Base-by-base conservation (phyloP, 2,113 vertebrate species). In the Tor tambroides region DNA sequence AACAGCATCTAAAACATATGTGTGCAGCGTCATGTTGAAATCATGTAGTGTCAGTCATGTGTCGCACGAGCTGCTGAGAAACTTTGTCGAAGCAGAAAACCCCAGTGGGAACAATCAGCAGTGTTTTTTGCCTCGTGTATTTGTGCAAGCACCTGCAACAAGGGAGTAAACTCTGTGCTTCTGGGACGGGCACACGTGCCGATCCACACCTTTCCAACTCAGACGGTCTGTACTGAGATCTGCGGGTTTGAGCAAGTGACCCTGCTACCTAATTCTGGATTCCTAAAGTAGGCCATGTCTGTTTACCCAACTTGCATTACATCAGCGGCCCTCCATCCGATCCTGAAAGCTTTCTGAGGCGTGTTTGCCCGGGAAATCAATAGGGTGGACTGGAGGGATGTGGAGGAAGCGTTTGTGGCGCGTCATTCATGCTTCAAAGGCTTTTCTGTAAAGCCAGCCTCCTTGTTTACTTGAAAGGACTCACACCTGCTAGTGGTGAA, bases 91-190 rank as follows among this genome's bases (percentile, higher is more conserved):
- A 38, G 41, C 63, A 35, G 38, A 65, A 26, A 43, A 26, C 35
- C 77, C 86, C 85, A 86, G 28, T 77, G 88, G 84, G 86, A 35
- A 85, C 81, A 89, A 83, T 87, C 83, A 89, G 59, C 59, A 59
- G 67, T 46, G 56, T 32, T 72, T 5, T 74, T 59, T 6, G 54
- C 10, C 78, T 79, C n/a, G 15, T 85, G 71, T 65, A 43, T 87
- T 71, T 87, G 85, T 86, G 75, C 2, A 1, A 76, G 8, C 41
- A 71, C 72, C 51, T 85, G 15, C 41, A 43, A 67, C 74, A 26
- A 46, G 59, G 46, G 79, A 77, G n/a, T 67, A 26, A 81, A 84
- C 46, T 49, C 19, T 11, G 4, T 28, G 74, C 71, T 28, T 65
- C 78, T 28, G 26, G 41, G 54, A 72, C 26, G 2, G 19, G 6